Evolutionary conservation across 35 echinoderm and acorn worm species (phyloP), one percentile per base, ranked within the genome.

Genomic region (Lytechinus pictus): DNA sequence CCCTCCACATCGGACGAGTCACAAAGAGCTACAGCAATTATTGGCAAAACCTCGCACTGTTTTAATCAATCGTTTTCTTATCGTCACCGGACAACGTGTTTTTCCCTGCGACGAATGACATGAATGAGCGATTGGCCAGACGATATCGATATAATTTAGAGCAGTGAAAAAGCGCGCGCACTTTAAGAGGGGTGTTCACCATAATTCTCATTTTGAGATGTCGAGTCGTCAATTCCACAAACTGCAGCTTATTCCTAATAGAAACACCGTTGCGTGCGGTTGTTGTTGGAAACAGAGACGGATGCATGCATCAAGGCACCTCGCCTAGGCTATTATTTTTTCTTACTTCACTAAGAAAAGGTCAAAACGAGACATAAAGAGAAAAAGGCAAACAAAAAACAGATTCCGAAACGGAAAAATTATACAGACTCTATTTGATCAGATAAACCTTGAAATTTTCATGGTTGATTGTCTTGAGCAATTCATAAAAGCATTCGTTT

Each of bases 121-220:
- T 3, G 66, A 5, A 79, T 24, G 6, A 6, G 1, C 16, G 7
- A 79, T 79, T 79, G 66, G n/a, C 66, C 66, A 79, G 66, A 79
- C 66, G 66, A 79, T 24, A 79, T 19, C 66, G 66, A 79, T 24
- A 24, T 79, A n/a, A 19, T 79, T 79, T 79, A 24, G 66, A 19
- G 66, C 66, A 79, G 66, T 79, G 66, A 79, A 24, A 79, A 79
- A 79, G 66, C 66, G 66, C 66, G 66, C 66, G 66, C 66, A 79
- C 19, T 79, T 79, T 79, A 24, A 79, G 66, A 16, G 19, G 66
- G 66, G 66, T 79, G 66, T 79, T 79, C 66, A 79, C 21, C 19
- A 5, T 6, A 1, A 16, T 1, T 24, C 7, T 8, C 66, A 79
- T 79, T 79, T 24, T 79, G 6, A 60, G 57, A 10, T 12, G 57